Evolutionary conservation across 2,113 vertebrate genomes (phyloP).

Genomic region (Sterna hirundo): DNA sequence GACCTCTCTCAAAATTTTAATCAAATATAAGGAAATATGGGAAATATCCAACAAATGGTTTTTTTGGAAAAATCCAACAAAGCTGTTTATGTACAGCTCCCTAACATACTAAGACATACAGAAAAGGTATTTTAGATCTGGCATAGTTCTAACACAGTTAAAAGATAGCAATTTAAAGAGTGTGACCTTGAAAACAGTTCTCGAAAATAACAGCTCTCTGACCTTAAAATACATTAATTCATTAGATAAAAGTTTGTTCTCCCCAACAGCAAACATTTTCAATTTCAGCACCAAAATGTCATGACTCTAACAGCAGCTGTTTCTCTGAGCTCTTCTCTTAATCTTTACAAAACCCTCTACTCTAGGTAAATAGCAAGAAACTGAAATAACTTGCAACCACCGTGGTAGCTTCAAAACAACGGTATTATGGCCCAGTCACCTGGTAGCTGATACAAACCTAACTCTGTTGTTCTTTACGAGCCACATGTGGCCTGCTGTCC

Average conservation of each 20-base stretch:
- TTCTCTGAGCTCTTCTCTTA: slow-evolving; percentile 15
- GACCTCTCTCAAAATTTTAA: neutral
- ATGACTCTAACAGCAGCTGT: slow-evolving; percentile 30
- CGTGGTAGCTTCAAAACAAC: neutral
- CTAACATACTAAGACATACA: neutral
- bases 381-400: neutral
- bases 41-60: neutral
- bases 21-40: neutral
- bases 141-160: neutral
- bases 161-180: neutral
- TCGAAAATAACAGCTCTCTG: neutral
- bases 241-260: slow-evolving; percentile 40
- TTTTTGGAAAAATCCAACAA: too few relatives aligned
- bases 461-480: neutral
- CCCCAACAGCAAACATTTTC: neutral
- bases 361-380: slow-evolving; percentile 22
- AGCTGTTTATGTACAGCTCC: neutral
- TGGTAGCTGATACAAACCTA: neutral
- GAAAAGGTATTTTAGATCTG: neutral
- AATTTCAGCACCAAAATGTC: slow-evolving; percentile 38
- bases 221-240: slow-evolving; percentile 27
- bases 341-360: neutral
- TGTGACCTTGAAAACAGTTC: neutral
- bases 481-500: neutral
- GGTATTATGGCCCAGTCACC: neutral